phyloP scores from a whole-genome alignment of 1,140 invertebrate genomes.

The Cheumatopsyche charites region DNA sequence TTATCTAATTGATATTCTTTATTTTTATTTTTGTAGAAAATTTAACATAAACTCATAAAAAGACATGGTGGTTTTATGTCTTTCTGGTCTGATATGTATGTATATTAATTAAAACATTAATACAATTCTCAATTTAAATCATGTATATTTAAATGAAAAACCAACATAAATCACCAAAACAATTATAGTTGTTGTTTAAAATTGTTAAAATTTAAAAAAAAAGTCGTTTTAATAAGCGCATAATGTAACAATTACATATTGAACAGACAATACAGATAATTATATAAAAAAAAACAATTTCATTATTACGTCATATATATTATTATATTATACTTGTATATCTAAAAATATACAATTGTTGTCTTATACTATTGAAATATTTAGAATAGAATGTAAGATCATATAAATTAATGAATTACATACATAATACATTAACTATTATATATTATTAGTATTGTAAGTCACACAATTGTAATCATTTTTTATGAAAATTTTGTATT shows the following conservation, averaged over 20 bases:
- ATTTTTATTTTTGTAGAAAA: too few species aligned
- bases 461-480: background rate
- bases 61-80: background rate
- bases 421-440: slow-evolving; percentile 12
- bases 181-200: slow-evolving; percentile 1
- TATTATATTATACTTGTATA: slow-evolving; percentile 32
- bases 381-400: slow-evolving; percentile 15
- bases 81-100: background rate
- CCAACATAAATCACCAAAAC: background rate
- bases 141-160: slow-evolving; percentile 1
- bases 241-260: slow-evolving; percentile 36
- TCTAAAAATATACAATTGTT: background rate
- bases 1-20: too few species aligned
- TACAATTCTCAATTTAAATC: background rate
- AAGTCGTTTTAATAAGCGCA: slow-evolving; percentile 18
- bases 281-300: slow-evolving; percentile 50
- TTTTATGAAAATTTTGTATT: background rate
- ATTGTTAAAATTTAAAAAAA: slow-evolving; percentile 6
- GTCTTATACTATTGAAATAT: slow-evolving; percentile 17
- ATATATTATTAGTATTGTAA: background rate
- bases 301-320: slow-evolving; percentile 20
- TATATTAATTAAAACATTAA: background rate
- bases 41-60: too few species aligned
- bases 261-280: slow-evolving; percentile 40
- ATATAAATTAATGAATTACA: slow-evolving; percentile 18